Evolutionary conservation across 2,113 vertebrate genomes (phyloP).

Genomic region (Siphamia tubifer): DNA sequence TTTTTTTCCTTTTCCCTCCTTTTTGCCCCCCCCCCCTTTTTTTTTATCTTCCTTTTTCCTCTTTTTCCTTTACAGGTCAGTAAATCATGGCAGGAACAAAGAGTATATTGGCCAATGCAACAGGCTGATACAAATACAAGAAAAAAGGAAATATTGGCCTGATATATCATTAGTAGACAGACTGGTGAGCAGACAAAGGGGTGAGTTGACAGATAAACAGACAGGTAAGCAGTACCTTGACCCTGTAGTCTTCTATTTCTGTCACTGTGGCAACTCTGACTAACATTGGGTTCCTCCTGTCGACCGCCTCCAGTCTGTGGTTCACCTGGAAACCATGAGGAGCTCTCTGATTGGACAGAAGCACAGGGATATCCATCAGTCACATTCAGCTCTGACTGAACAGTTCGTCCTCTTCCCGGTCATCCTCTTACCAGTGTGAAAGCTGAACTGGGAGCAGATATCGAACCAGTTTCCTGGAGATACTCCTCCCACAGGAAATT

Average conservation of each 20-base stretch:
- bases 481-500: slow-evolving; percentile 87
- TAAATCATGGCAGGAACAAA: too few species aligned
- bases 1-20: too few species aligned
- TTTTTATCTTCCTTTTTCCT: too few species aligned
- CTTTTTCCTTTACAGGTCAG: too few species aligned
- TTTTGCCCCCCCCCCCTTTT: too few species aligned
- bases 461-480: slow-evolving; percentile 81
- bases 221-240: slow-evolving; percentile 72
- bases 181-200: background rate
- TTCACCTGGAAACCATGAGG: slow-evolving; percentile 83
- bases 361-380: background rate
- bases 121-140: too few species aligned
- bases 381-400: background rate
- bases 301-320: slow-evolving; percentile 86
- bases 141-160: too few species aligned
- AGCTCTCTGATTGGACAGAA: slow-evolving; percentile 76
- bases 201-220: background rate
- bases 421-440: slow-evolving; percentile 81
- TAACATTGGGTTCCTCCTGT: slow-evolving; percentile 83
- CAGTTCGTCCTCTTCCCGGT: background rate
- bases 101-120: too few species aligned
- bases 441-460: slow-evolving; percentile 80
- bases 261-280: slow-evolving; percentile 84
- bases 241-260: slow-evolving; percentile 80
- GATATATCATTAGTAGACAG: too few species aligned